Base-by-base conservation (phyloP, 2,888 invertebrate species). In the Phengaris alcon region DNA sequence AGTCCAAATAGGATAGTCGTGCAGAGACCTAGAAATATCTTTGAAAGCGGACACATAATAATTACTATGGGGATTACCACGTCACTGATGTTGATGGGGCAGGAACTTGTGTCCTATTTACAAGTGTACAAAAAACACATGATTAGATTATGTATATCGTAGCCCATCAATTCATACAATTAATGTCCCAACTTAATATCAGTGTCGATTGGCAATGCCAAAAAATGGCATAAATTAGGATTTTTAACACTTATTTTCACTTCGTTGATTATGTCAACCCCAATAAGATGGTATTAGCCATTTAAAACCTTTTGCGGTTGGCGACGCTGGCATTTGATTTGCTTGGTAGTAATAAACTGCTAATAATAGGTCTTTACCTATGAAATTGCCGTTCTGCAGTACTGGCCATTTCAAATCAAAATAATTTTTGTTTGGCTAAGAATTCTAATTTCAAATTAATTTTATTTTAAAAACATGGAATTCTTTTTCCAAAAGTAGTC, bases 81-180 rank as follows among this genome's bases (percentile, higher is more conserved):
- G 72, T 72, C 72, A 72, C 72, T 72, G 72, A 51, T 72, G 72
- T 72, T 72, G 72, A 22, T 15, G 72, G 52, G 52, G 72, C 52
- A 52, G 15, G 54, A 22, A 22, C 51, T 72, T 52, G 72, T 35
- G 52, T 52, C 72, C 72, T 72, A 72, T 22, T 22, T 72, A 72
- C 72, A 54, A 72, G 51, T 52, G 72, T 72, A 54, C 35, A 72
- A 54, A 69, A 72, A 72, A 72, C 35, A 72, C 54, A 72, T n/a
- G 7, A 52, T 72, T 72, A 72, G 72, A 35, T 22, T 72, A 54
- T 52, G 8, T 44, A 68, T 44, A 52, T 35, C 72, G 44, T 12
- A 72, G 22, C 13, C 52, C 35, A 72, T 72, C 51, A 72, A 35
- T 48, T 48, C 3, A 3, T 48, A 35, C 35, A 7, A 48, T 48